These are phyloP conservation scores for Pluvianellus socialis DNA, from an alignment of 2,113 vertebrate genomes.

Conservation along the genomic window DNA sequence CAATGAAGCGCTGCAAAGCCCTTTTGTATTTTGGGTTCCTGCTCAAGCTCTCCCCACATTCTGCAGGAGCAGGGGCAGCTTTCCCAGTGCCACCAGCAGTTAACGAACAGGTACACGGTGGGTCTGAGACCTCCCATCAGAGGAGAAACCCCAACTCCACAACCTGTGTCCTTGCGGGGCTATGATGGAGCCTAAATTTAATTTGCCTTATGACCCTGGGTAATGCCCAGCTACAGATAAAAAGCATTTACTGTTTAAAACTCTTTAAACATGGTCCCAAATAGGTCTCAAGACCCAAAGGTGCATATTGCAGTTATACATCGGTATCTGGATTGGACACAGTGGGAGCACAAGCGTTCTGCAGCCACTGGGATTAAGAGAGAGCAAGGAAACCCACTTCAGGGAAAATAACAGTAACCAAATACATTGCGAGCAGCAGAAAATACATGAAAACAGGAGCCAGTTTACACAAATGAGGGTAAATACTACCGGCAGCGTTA, in stretches of 20 bases:
- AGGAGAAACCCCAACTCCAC: neutral
- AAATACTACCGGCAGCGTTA: neutral
- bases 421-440: neutral
- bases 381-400: neutral
- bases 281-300: neutral
- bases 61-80: neutral
- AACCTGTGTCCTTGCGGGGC: neutral
- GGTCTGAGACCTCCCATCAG: neutral
- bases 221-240: neutral
- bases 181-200: neutral
- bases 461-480: neutral
- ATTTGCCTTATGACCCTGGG: neutral
- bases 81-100: rapidly evolving
- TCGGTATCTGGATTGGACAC: neutral
- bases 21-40: neutral
- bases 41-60: neutral
- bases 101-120: rapidly evolving
- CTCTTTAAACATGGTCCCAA: neutral
- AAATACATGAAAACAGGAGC: neutral
- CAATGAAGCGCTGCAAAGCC: neutral
- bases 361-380: neutral
- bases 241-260: neutral
- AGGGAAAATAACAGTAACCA: neutral
- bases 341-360: neutral
- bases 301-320: neutral